Evolutionary conservation across 2,888 invertebrate genomes (phyloP), one percentile per base, ranked within the genome.

Genomic region (Chymomyza fuscimana): DNA sequence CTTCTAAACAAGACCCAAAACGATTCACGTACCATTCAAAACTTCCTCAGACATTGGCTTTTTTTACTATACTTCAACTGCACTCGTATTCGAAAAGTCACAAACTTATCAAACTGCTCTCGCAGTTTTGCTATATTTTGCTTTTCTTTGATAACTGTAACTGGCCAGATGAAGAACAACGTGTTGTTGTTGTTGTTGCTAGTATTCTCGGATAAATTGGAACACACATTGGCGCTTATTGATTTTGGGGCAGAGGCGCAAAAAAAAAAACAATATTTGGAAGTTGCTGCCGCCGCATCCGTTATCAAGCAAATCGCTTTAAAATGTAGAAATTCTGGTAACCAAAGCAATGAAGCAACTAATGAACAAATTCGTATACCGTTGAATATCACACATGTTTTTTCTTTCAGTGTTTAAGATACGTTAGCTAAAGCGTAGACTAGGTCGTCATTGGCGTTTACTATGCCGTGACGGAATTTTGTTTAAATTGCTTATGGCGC

Each of bases 201-300:
- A 32, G 65, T 65, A 6, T 50, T 66, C n/a, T 5, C n/a, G 51
- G 60, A 32, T 4, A 56, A 66, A 66, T 59, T 66, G 60, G 66
- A 66, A 66, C 66, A 66, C 59, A 66, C 52, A 60, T 66, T 60
- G 60, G 32, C 32, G 29, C 62, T 62, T 62, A 62, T 62, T 62
- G 62, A 62, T 62, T 62, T 62, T 25, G 62, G 62, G 22, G 50
- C 40, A 50, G 46, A 62, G 40, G 40, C 19, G 50, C 62, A n/a
- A 62, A 62, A 50, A 16, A 46, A 32, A 1, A 32, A 32, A 32
- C 3, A 32, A 32, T 32, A 46, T 62, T 62, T 36, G 62, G 46
- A 29, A 46, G 46, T 46, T 46, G 62, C 6, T 12, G 46, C 22
- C 40, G 46, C 62, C 5, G 46, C 62, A 22, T 19, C 62, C 54